A percentile compares a stretch with the other conserved stretches of the same genome.
Evolutionary conservation across 1,140 invertebrate genomes (phyloP).

Genomic region (Linepithema humile): DNA sequence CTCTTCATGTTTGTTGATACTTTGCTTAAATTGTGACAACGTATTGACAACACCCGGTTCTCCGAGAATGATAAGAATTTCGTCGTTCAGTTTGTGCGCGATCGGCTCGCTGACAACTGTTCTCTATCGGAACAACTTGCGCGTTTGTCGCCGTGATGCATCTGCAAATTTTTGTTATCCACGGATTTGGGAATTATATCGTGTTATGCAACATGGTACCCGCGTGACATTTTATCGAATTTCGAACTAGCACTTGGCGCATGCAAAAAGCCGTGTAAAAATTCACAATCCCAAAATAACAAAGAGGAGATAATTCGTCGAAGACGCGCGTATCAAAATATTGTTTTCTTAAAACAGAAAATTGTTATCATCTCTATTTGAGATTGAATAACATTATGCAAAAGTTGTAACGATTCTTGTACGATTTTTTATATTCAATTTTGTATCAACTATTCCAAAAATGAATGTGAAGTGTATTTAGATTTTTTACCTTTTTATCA

Average conservation of each 20-base stretch:
- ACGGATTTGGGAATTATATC: constrained; percentile 11
- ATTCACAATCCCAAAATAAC: constrained; percentile 38
- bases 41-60: constrained; percentile 46
- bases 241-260: background rate
- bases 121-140: constrained; percentile 8
- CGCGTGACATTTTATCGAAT: constrained; percentile 37
- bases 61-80: constrained; percentile 60
- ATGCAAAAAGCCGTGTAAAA: constrained; percentile 9
- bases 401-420: background rate
- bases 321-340: constrained; percentile 9
- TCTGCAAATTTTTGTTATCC: constrained; percentile 5
- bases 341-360: background rate
- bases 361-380: too few relatives aligned
- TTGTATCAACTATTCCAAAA: background rate
- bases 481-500: background rate
- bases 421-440: background rate
- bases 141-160: background rate
- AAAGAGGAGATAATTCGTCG: background rate
- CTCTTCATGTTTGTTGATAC: constrained; percentile 62
- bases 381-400: background rate
- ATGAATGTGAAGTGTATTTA: background rate
- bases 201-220: background rate
- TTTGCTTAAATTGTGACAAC: constrained; percentile 42
- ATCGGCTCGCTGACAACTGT: constrained; percentile 37
- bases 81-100: constrained; percentile 22